A percentile compares a stretch with the other conserved stretches of the same genome.
These are phyloP conservation scores for Cephus pygmeus DNA, from an alignment of 2,888 invertebrate genomes.

Conservation along the genomic window DNA sequence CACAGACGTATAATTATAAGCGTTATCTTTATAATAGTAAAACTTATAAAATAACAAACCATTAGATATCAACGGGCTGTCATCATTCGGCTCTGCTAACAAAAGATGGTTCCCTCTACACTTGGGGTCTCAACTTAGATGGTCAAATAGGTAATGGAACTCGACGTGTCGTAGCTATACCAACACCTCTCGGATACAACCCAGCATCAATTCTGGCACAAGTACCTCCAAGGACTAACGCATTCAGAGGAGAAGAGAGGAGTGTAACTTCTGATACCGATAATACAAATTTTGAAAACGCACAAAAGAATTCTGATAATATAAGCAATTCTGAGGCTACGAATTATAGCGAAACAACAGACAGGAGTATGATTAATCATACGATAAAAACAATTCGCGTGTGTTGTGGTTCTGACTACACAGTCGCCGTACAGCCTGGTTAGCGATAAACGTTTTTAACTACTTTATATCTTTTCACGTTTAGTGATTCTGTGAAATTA, in stretches of 20 bases:
- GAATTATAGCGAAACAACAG: slow-evolving; percentile 47
- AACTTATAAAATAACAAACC: not conserved
- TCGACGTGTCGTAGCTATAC: slow-evolving; percentile 70
- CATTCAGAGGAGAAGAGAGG: slow-evolving; percentile 12
- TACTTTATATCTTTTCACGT: not conserved
- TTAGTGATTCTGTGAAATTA: not conserved
- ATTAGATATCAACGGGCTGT: slow-evolving; percentile 76
- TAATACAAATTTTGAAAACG: slow-evolving; percentile 15
- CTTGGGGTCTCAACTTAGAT: slow-evolving; percentile 91
- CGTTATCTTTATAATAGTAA: not conserved
- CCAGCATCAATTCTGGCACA: slow-evolving; percentile 56
- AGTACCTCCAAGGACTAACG: slow-evolving; percentile 45
- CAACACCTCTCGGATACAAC: slow-evolving; percentile 69
- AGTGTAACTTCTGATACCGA: slow-evolving; percentile 13
- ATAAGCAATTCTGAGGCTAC: slow-evolving; percentile 9
- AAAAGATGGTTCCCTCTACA: slow-evolving; percentile 77
- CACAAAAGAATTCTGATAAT: slow-evolving; percentile 11
- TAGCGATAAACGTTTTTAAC: not conserved
- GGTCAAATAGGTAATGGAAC: slow-evolving; percentile 87
- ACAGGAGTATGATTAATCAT: slow-evolving; percentile 52
- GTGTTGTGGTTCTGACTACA: slow-evolving; percentile 82
- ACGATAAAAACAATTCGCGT: slow-evolving; percentile 64
- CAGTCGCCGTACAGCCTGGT: slow-evolving; percentile 72
- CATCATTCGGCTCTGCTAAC: slow-evolving; percentile 84
- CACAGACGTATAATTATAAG: not conserved